phyloP scores from a whole-genome alignment of 1,140 invertebrate species.

The Drosophila auraria region DNA sequence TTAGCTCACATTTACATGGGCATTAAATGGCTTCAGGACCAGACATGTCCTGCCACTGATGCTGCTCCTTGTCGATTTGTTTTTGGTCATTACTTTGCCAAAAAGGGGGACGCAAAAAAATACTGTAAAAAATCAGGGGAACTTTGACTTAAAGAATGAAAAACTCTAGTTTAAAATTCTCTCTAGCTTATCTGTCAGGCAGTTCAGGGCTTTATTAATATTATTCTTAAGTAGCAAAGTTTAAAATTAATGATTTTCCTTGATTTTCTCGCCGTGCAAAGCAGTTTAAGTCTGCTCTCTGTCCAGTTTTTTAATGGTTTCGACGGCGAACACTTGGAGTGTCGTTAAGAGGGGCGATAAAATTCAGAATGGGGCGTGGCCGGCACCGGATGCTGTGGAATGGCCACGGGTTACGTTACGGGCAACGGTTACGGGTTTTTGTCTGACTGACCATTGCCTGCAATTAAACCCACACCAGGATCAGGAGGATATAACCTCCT shows the following conservation, averaged over 20 bases:
- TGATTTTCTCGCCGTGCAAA: not conserved
- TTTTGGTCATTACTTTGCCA: slow-evolving; percentile 68
- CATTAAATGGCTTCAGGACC: slow-evolving; percentile 64
- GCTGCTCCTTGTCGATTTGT: slow-evolving; percentile 52
- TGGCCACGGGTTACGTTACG: slow-evolving; percentile 19
- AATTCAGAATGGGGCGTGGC: slow-evolving; percentile 64
- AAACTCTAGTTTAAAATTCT: not conserved
- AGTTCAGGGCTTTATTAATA: no score
- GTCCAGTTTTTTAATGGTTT: slow-evolving; percentile 57
- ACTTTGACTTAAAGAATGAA: no score
- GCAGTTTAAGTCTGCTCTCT: slow-evolving; percentile 48
- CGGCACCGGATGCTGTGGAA: slow-evolving; percentile 43
- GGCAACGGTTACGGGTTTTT: slow-evolving; percentile 48
- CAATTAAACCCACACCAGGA: slow-evolving; percentile 72
- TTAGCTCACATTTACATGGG: slow-evolving; percentile 72
- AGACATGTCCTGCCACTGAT: slow-evolving; percentile 19
- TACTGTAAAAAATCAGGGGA: not conserved
- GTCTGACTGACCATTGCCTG: slow-evolving; percentile 76
- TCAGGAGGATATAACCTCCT: slow-evolving; percentile 14
- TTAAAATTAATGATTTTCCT: no score
- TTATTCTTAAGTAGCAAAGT: no score
- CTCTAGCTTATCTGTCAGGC: no score
- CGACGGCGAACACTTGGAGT: slow-evolving; percentile 70
- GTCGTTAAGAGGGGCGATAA: slow-evolving; percentile 78
- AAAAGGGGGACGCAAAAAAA: slow-evolving; percentile 20